Conservation (phyloP, 30 jellyfish, hydroid and myxozoan species). For the Cassiopea andromeda region DNA sequence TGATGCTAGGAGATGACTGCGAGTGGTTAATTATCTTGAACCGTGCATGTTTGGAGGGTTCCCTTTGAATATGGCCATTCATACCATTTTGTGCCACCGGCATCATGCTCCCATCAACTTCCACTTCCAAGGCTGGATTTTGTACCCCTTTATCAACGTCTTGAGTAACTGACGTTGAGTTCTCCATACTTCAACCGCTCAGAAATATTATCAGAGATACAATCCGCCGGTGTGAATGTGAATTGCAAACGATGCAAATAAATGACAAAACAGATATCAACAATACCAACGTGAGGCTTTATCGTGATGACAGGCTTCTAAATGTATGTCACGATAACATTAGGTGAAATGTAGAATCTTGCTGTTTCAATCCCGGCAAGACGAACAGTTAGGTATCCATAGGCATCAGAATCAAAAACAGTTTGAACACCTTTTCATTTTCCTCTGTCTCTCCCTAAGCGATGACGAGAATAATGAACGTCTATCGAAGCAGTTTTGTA, state of each 20-base stretch:
- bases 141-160: conserved; percentile 13
- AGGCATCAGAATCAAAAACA: neutral
- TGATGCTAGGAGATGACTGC: conserved; percentile 13
- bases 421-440: neutral
- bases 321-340: neutral
- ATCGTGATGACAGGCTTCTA: neutral
- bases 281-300: neutral
- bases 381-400: neutral
- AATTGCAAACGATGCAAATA: neutral
- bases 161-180: neutral
- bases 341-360: neutral
- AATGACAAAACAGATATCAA: neutral
- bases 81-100: conserved; percentile 4
- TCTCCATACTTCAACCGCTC: neutral
- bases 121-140: conserved; percentile 43
- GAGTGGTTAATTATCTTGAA: conserved; percentile 76
- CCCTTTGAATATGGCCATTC: conserved; percentile 18
- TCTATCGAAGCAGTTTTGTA: too few relatives aligned
- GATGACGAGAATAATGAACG: too few relatives aligned
- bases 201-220: neutral
- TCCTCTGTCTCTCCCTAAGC: too few relatives aligned
- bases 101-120: neutral
- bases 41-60: conserved; percentile 69
- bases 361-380: neutral
- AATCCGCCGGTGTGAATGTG: neutral